A percentile compares a stretch with the other conserved stretches of the same genome.
These are phyloP conservation scores for Hipparchia semele DNA, from an alignment of 2,888 invertebrate species.

Conservation along the genomic window DNA sequence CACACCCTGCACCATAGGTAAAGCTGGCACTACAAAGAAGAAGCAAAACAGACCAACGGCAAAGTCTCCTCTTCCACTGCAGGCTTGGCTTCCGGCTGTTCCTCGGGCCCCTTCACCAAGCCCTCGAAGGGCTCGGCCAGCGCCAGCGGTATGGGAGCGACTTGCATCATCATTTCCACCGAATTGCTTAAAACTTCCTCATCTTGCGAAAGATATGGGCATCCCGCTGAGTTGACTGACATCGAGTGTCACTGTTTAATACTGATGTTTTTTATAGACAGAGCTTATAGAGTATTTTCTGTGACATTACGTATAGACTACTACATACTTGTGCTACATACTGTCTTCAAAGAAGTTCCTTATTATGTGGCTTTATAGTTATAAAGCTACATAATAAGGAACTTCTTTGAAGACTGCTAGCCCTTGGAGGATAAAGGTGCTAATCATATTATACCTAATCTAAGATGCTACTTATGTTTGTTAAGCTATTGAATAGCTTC, in stretches of 20 bases:
- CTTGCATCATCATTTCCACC: conserved; percentile 47
- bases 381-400: too few relatives aligned
- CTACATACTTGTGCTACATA: too few relatives aligned
- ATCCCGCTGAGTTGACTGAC: neutral
- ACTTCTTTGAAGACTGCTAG: too few relatives aligned
- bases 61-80: neutral
- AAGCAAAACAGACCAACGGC: conserved; percentile 7
- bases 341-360: too few relatives aligned
- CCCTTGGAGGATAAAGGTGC: too few relatives aligned
- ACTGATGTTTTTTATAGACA: neutral
- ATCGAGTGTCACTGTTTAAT: neutral
- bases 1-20: too few relatives aligned
- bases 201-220: neutral
- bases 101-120: conserved; percentile 34
- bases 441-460: too few relatives aligned
- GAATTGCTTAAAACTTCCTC: conserved; percentile 2
- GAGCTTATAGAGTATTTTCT: neutral
- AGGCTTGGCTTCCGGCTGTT: neutral
- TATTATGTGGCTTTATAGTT: too few relatives aligned
- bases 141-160: conserved; percentile 50
- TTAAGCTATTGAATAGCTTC: too few relatives aligned
- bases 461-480: too few relatives aligned
- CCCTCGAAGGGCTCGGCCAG: conserved; percentile 40
- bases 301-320: too few relatives aligned
- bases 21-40: too few relatives aligned